Base-by-base conservation (phyloP, 1,140 invertebrate genomes). In the Plodia interpunctella region DNA sequence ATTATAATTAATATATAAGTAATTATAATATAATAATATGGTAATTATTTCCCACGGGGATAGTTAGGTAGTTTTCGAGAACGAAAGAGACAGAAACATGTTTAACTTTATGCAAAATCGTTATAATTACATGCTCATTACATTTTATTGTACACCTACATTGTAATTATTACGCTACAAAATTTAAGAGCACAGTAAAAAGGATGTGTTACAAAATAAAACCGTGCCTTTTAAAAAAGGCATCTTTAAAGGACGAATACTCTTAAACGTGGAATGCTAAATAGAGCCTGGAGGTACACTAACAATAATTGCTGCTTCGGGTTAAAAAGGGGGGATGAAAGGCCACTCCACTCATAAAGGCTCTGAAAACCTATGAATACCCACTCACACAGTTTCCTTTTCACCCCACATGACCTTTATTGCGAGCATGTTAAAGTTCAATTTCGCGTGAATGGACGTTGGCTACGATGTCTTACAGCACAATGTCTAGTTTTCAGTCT, bases 291-390 rank as follows among this genome's bases (percentile, higher is more conserved):
- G 53, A 71, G 72, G 69, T 62, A 67, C 62, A 65, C 65, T 69
- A 74, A 71, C 72, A 72, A 67, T 74, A 74, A 74, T 74, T 74
- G 72, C 72, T 59, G 66, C 72, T 58, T 57, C 65, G 38, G 69
- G 72, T 60, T 72, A 69, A 70, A 73, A 74, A 72, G 69, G 69
- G 69, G 60, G 60, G 69, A 62, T 74, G 72, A 74, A 74, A 72
- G 66, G 72, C 68, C 69, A 69, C 72, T 74, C 59, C 56, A 55
- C 60, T 62, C 56, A 70, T 70, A 71, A 74, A 74, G 66, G 69
- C 62, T 59, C 62, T 63, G 57, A 65, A 58, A 59, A 60, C 57
- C 57, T 66, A 51, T 70, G 71, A 74, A 74, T 70, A 44, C 59
- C 54, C 28, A 20, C 17, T 38, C 25, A 35, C 68, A 60, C 65